Conservation (phyloP, 2,797 vertebrate species). For the Champsocephalus gunnari region DNA sequence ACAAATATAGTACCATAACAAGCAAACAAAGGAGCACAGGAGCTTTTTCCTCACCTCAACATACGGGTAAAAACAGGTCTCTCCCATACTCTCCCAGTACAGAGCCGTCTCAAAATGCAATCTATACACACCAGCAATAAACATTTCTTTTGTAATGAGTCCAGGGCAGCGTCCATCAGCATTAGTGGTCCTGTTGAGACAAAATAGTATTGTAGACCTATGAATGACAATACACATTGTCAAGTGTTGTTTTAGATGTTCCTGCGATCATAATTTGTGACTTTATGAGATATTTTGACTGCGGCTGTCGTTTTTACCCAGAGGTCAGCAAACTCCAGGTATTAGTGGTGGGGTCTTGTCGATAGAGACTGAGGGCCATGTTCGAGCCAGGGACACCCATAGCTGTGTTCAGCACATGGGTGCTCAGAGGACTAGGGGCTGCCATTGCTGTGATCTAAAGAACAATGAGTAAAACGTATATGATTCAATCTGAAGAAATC, state of each 20-base stretch:
- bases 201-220: background rate
- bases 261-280: background rate
- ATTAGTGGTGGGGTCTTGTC: constrained; percentile 62
- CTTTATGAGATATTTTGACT: background rate
- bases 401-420: constrained; percentile 84
- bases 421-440: constrained; percentile 79
- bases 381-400: constrained; percentile 80
- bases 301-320: constrained; percentile 70
- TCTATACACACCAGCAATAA: constrained; percentile 89
- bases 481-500: constrained; percentile 5
- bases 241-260: background rate
- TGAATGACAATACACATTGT: background rate
- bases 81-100: constrained; percentile 89
- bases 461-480: constrained; percentile 13
- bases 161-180: constrained; percentile 87
- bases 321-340: constrained; percentile 76
- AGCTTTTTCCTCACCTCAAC: constrained; percentile 87
- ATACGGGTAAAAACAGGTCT: constrained; percentile 90
- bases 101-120: constrained; percentile 89
- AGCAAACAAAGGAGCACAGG: background rate
- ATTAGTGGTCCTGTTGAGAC: constrained; percentile 83
- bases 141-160: constrained; percentile 78
- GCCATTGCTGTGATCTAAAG: constrained; percentile 76
- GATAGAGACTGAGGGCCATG: constrained; percentile 76
- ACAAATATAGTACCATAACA: background rate